These are phyloP conservation scores for Micrasema longulum DNA, from an alignment of 1,140 invertebrate species.

Conservation along the genomic window DNA sequence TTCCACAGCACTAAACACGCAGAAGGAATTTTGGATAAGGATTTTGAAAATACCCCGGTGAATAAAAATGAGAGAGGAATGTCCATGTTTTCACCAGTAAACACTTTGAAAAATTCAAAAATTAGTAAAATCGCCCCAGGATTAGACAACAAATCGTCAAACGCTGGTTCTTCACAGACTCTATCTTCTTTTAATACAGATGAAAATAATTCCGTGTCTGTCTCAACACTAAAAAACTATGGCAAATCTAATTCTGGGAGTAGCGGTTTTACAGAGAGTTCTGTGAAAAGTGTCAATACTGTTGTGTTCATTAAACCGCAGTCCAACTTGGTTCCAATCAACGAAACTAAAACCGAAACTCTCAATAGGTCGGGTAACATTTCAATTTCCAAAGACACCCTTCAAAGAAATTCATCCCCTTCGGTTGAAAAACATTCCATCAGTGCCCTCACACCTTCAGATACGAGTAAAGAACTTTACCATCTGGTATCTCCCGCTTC, in stretches of 20 bases:
- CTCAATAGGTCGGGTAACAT: conserved; percentile 9
- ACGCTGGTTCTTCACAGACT: conserved; percentile 1
- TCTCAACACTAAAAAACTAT: conserved; percentile 40
- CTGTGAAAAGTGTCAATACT: conserved; percentile 46
- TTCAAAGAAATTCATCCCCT: conserved; percentile 1
- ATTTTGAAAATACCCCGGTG: conserved; percentile 11
- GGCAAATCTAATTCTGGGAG: conserved; percentile 47
- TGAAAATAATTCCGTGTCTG: conserved; percentile 37
- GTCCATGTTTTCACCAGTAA: conserved; percentile 1
- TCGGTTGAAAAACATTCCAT: conserved; percentile 10
- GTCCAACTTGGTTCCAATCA: conserved; percentile 31
- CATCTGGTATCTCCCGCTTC: conserved; percentile 49
- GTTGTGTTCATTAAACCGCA: conserved; percentile 23
- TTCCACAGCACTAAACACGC: conserved; percentile 51
- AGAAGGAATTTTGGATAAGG: conserved; percentile 32
- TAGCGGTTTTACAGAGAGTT: conserved; percentile 42
- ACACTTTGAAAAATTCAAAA: conserved; percentile 7
- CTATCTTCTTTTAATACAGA: conserved; percentile 19
- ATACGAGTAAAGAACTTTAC: conserved; percentile 48
- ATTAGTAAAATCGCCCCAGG: conserved; percentile 6
- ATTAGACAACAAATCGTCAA: conserved; percentile 15
- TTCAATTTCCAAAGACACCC: not conserved
- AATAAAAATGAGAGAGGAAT: conserved; percentile 35
- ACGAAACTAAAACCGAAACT: conserved; percentile 32
- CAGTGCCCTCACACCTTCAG: conserved; percentile 40